Percentiles rank a stretch among this genome's conserved stretches.
phyloP scores from a whole-genome alignment of 2,113 vertebrate species.

The Alces alces region DNA sequence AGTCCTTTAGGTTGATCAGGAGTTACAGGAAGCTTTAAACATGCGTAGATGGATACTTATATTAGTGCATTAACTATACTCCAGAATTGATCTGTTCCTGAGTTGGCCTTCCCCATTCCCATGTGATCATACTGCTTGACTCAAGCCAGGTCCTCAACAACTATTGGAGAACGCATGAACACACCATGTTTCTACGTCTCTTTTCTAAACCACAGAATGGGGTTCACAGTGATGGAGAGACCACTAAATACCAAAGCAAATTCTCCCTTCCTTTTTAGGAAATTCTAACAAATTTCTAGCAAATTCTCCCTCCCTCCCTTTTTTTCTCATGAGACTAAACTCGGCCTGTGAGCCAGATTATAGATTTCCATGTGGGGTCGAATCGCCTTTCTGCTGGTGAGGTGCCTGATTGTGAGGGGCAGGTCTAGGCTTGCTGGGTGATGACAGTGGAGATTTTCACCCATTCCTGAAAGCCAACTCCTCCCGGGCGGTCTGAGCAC shows the following conservation, averaged over 20 bases:
- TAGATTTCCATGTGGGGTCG: rapidly evolving
- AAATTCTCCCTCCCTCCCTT: neutral
- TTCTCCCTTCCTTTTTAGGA: neutral
- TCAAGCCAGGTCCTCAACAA: neutral
- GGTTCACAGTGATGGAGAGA: neutral
- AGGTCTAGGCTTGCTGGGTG: neutral
- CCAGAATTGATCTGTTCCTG: neutral
- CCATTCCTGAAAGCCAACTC: neutral
- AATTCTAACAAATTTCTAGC: neutral
- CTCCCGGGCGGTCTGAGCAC: neutral
- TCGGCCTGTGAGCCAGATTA: neutral
- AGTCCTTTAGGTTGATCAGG: neutral
- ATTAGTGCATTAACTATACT: neutral
- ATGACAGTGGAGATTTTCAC: neutral
- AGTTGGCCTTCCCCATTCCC: neutral
- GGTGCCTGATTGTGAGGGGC: neutral
- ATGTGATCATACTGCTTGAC: neutral
- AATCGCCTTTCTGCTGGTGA: neutral
- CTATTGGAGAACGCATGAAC: rapidly evolving
- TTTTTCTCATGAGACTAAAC: neutral
- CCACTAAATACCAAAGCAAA: neutral
- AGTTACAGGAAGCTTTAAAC: neutral
- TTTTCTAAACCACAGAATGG: neutral
- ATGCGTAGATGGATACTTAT: neutral
- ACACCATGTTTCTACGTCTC: neutral